Evolutionary conservation across 2,888 invertebrate genomes (phyloP), one percentile per base, ranked within the genome.

Genomic region (Leptodirus hochenwartii): DNA sequence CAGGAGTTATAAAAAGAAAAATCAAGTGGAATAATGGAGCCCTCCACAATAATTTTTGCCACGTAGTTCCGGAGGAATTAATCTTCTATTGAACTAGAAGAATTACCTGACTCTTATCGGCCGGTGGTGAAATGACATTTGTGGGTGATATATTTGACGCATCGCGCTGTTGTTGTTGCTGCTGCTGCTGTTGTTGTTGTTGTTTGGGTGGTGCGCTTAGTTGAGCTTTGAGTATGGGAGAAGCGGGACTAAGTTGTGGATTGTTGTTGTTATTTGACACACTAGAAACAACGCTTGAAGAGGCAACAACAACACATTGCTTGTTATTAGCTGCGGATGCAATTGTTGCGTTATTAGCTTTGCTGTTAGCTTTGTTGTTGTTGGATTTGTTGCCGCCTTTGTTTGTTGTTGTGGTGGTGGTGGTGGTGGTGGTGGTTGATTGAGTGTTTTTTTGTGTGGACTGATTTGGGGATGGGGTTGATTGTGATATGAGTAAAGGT

Each of bases 191-290:
- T n/a, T 41, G 51, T 42, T 31, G 55, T 33, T 50, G 43, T 34
- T 53, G 59, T 54, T 65, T 63, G 34, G 69, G 64, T 38, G 74
- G 73, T 41, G 72, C 69, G 43, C 80, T 80, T 43, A 82, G 61
- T 56, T 82, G 81, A 42, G 82, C 82, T 61, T 84, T 81, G 42
- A 84, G 60, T 49, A 84, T 84, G 6, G 81, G 79, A 25, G 80
- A 80, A 17, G 75, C 64, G 25, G 77, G 77, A 40, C 72, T 68
- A 54, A 53, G 44, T 39, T 53, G 54, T 35, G 48, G 46, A 35
- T 41, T 47, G 41, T 43, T 45, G 15, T 40, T 36, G 31, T 36
- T 31, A 32, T 30, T 31, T 22, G 25, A 33, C 33, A 11, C 33
- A 31, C 31, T 28, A 34, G 39, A 29, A 25, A 35, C 20, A 17